These are phyloP conservation scores for Orchesella flavescens DNA, from an alignment of 2,888 invertebrate genomes.

Conservation along the genomic window DNA sequence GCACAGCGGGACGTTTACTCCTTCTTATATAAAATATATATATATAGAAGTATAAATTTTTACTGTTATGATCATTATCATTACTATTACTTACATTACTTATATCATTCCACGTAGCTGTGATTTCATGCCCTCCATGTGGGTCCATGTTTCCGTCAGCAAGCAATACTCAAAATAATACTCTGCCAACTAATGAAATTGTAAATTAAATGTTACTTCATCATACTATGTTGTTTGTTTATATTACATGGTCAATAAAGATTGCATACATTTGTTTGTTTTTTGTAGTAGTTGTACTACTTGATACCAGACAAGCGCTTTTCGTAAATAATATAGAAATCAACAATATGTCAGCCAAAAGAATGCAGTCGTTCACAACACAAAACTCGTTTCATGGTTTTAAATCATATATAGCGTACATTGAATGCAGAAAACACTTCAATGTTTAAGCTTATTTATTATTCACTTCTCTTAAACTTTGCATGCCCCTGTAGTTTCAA, in stretches of 20 bases:
- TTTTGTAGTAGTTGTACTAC: too few species aligned
- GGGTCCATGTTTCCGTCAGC: conserved; percentile 31
- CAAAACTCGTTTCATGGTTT: too few species aligned
- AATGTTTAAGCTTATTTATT: too few species aligned
- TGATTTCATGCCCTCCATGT: conserved; percentile 7
- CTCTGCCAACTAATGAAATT: not conserved
- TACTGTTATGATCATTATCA: conserved; percentile 11
- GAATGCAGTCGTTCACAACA: too few species aligned
- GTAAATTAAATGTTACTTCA: too few species aligned
- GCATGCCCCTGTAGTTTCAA: conserved; percentile 16
- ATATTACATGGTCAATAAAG: too few species aligned
- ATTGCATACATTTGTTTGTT: too few species aligned
- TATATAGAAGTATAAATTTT: conserved; percentile 1
- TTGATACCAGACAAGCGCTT: too few species aligned
- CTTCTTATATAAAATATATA: conserved; percentile 24
- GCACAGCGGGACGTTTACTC: conserved; percentile 58
- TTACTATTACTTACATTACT: conserved; percentile 26
- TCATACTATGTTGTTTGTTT: too few species aligned
- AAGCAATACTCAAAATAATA: conserved; percentile 29
- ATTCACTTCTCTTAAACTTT: not conserved
- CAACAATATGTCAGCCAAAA: not conserved
- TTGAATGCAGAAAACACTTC: too few species aligned
- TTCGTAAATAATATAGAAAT: too few species aligned
- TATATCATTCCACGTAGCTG: conserved; percentile 22
- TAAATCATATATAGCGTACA: too few species aligned